phyloP scores from a whole-genome alignment of 1,140 invertebrate genomes.

The Teleogryllus occipitalis region DNA sequence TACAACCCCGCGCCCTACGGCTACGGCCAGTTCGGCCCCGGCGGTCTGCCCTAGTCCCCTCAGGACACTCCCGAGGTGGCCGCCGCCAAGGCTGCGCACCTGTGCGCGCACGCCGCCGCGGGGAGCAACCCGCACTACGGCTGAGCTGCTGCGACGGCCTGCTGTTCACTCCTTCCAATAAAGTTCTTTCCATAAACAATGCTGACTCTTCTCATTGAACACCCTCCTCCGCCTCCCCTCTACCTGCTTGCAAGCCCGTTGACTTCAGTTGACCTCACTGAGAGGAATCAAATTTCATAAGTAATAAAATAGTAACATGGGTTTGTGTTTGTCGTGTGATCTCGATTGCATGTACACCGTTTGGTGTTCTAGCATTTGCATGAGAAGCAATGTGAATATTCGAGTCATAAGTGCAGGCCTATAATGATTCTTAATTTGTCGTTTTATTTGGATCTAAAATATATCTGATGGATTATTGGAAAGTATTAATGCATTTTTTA shows the following conservation, averaged over 20 bases:
- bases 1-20: conserved; percentile 32
- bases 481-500: too few species aligned
- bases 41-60: conserved; percentile 26
- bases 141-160: not conserved
- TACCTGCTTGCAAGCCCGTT: not conserved
- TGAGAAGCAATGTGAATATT: too few species aligned
- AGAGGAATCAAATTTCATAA: too few species aligned
- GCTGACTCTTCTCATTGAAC: not conserved
- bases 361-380: too few species aligned
- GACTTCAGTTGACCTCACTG: too few species aligned
- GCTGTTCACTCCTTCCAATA: not conserved
- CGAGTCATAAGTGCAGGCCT: too few species aligned
- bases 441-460: too few species aligned
- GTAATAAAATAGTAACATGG: too few species aligned
- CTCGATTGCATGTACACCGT: too few species aligned
- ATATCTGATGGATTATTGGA: too few species aligned
- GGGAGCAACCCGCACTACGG: not conserved
- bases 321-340: too few species aligned
- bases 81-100: conserved; percentile 30
- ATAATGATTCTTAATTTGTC: too few species aligned
- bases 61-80: conserved; percentile 30
- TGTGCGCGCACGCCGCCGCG: conserved; percentile 26
- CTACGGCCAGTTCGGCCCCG: conserved; percentile 24
- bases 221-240: not conserved
- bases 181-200: not conserved